These are phyloP conservation scores for Corapipo altera DNA, from an alignment of 2,113 vertebrate genomes.

Conservation along the genomic window DNA sequence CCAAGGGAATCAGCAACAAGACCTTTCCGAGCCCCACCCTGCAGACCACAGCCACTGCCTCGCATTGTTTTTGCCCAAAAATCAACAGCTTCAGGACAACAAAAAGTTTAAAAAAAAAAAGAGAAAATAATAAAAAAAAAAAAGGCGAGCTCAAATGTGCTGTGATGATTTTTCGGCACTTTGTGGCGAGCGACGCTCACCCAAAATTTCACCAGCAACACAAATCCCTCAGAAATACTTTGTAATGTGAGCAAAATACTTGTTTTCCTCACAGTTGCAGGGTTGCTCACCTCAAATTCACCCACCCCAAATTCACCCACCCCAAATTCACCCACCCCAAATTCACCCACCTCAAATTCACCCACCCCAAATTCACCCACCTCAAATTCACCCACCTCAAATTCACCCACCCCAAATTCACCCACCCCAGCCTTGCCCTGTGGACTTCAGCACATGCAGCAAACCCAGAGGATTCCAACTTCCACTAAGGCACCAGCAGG, in stretches of 20 bases:
- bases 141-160: rapidly evolving
- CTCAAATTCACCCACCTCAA: background rate
- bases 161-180: background rate
- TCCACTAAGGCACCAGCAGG: background rate
- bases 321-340: no score
- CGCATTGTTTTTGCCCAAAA: constrained; percentile 63
- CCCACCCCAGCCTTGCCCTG: rapidly evolving
- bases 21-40: constrained; percentile 64
- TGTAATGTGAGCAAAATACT: background rate
- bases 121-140: background rate
- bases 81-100: constrained; percentile 43
- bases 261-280: background rate
- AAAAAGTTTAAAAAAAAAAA: background rate
- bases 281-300: background rate
- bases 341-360: background rate
- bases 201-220: background rate
- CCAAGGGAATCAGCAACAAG: constrained; percentile 59
- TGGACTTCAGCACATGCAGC: rapidly evolving
- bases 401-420: background rate
- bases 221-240: background rate
- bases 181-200: background rate
- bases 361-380: no score
- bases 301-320: no score
- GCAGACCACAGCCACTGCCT: constrained; percentile 58
- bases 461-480: background rate